A percentile compares a stretch with the other conserved stretches of the same genome.
Evolutionary conservation across 1,140 invertebrate genomes (phyloP).

Genomic region (Drosophila ambigua): DNA sequence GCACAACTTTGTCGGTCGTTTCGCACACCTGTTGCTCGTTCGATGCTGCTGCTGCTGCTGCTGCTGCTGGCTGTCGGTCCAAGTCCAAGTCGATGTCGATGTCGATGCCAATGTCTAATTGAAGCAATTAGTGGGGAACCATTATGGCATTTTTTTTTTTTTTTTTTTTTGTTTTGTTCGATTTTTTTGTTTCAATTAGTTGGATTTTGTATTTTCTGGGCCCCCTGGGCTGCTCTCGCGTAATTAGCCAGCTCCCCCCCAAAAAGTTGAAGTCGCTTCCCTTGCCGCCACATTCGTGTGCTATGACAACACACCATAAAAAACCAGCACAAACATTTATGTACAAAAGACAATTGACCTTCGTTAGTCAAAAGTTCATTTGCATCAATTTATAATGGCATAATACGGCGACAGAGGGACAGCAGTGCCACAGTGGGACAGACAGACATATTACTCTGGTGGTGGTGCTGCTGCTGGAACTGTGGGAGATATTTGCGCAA

Average conservation of each 20-base stretch:
- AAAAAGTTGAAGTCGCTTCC: constrained; percentile 6
- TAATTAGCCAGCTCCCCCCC: constrained; percentile 58
- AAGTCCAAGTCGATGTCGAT: constrained; percentile 28
- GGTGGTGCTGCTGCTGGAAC: constrained; percentile 14
- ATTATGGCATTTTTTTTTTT: constrained; percentile 51
- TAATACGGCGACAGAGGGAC: constrained; percentile 2
- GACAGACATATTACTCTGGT: too few species aligned
- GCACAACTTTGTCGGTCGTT: constrained; percentile 69
- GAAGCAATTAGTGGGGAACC: constrained; percentile 71
- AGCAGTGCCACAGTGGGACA: too few species aligned
- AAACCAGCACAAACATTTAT: constrained; percentile 25
- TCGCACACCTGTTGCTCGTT: constrained; percentile 59
- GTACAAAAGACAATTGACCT: constrained; percentile 66
- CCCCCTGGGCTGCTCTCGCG: background rate
- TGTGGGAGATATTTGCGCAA: constrained; percentile 45
- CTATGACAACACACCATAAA: constrained; percentile 62
- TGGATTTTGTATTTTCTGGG: constrained; percentile 21
- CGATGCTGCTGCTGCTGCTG: constrained; percentile 16
- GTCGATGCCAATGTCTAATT: constrained; percentile 49
- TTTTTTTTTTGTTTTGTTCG: constrained; percentile 22
- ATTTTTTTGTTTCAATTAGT: constrained; percentile 51
- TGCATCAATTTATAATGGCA: constrained; percentile 57
- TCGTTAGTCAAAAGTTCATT: constrained; percentile 71
- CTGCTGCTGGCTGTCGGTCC: constrained; percentile 12
- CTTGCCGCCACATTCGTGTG: background rate